Conservation (phyloP, 2,113 vertebrate genomes). For the Drymodes brunneopygia region DNA sequence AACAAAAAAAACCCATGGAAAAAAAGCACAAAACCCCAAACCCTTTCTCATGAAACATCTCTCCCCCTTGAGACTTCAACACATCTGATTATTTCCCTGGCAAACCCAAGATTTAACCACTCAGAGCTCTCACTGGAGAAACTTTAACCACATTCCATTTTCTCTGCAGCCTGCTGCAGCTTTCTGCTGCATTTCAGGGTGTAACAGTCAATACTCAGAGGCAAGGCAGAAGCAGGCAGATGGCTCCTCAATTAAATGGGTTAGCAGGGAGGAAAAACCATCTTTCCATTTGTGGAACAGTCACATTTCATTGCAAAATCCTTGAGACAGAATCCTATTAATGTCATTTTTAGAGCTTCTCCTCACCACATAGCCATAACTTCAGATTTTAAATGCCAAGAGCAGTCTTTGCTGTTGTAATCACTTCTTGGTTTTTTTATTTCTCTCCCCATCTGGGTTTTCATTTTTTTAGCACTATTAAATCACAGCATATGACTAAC, state of each 20-base stretch:
- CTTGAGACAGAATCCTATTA: background rate
- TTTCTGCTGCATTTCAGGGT: background rate
- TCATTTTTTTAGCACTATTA: background rate
- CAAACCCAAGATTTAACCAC: background rate
- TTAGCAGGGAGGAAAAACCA: background rate
- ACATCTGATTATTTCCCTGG: background rate
- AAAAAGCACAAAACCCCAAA: background rate
- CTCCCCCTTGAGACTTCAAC: background rate
- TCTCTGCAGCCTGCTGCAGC: background rate
- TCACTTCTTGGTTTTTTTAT: background rate
- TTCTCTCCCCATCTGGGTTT: background rate
- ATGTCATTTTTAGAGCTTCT: background rate
- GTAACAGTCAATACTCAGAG: background rate
- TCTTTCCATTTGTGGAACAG: background rate
- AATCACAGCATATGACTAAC: background rate
- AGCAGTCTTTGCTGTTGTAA: background rate
- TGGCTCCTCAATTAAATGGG: conserved; percentile 8
- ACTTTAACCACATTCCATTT: background rate
- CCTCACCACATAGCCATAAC: background rate
- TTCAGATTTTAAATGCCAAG: background rate
- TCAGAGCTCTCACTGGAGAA: background rate
- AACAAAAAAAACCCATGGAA: background rate
- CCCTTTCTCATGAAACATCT: background rate
- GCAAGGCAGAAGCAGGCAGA: background rate
- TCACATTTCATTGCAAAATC: background rate